These are phyloP conservation scores for Alsophila aescularia DNA, from an alignment of 2,888 invertebrate genomes.

Conservation along the genomic window DNA sequence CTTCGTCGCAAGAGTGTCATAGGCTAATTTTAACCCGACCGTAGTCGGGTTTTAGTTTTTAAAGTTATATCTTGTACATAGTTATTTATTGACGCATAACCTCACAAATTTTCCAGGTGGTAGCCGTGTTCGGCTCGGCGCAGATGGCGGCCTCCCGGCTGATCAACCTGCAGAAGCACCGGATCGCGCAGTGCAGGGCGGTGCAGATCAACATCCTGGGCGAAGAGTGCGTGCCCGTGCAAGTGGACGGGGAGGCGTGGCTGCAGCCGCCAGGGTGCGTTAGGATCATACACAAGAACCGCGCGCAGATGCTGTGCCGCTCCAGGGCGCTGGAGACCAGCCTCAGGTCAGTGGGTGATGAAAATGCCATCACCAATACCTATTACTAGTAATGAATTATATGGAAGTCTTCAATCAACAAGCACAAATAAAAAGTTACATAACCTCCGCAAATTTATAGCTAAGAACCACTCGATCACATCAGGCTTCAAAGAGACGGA, in stretches of 20 bases:
- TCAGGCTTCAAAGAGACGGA: no score
- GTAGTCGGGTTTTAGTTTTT: no score
- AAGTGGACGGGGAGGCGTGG: conserved; percentile 99
- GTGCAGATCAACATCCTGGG: conserved; percentile 98
- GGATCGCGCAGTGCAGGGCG: conserved; percentile 98
- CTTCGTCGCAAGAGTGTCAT: no score
- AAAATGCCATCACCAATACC: neutral
- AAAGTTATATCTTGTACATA: no score
- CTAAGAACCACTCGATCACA: no score
- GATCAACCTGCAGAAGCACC: conserved; percentile 97
- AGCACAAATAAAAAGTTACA: no score
- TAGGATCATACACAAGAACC: conserved; percentile 97
- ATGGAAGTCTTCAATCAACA: no score
- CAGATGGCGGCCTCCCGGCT: conserved; percentile 98
- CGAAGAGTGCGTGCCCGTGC: conserved; percentile 95
- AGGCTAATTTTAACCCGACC: no score
- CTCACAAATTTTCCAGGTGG: conserved; percentile 67
- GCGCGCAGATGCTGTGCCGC: conserved; percentile 97
- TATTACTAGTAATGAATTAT: no score
- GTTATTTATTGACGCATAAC: no score
- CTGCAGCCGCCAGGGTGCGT: conserved; percentile 98
- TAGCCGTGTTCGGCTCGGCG: conserved; percentile 98
- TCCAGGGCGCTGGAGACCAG: conserved; percentile 96
- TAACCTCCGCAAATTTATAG: no score
- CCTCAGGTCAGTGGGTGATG: conserved; percentile 82